Evolutionary conservation across 2,888 invertebrate genomes (phyloP).

Genomic region (Xestia sexstrigata): DNA sequence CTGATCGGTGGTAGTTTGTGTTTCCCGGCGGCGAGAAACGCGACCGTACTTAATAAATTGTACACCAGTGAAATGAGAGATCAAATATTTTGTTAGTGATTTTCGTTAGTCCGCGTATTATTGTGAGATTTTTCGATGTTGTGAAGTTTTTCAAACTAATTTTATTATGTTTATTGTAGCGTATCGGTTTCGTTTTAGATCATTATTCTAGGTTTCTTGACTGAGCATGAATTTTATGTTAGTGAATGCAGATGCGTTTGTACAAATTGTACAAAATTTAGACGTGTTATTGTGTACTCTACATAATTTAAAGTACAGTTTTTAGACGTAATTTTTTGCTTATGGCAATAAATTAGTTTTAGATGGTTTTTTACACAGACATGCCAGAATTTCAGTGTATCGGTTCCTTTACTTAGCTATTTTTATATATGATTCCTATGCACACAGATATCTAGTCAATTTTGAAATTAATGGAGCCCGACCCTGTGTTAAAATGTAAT

Average conservation of each 20-base stretch:
- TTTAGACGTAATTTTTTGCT: slow-evolving; percentile 84
- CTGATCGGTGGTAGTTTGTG: slow-evolving; percentile 68
- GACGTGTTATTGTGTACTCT: slow-evolving; percentile 86
- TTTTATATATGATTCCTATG: slow-evolving; percentile 89
- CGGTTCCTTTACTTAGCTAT: slow-evolving; percentile 90
- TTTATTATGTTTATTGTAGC: slow-evolving; percentile 72
- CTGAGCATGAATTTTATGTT: slow-evolving; percentile 81
- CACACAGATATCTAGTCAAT: slow-evolving; percentile 91
- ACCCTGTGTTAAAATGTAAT: slow-evolving; percentile 82
- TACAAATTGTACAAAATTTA: slow-evolving; percentile 88
- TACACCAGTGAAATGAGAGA: slow-evolving; percentile 70
- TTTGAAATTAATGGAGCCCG: slow-evolving; percentile 89
- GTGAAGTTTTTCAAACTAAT: slow-evolving; percentile 75
- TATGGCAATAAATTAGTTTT: slow-evolving; percentile 85
- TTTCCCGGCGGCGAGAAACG: slow-evolving; percentile 58
- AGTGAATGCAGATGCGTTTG: slow-evolving; percentile 82
- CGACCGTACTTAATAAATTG: slow-evolving; percentile 68
- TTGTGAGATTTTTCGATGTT: slow-evolving; percentile 79
- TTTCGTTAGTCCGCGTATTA: slow-evolving; percentile 77
- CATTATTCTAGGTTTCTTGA: slow-evolving; percentile 79
- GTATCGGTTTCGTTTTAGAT: slow-evolving; percentile 74
- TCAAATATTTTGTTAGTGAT: slow-evolving; percentile 79
- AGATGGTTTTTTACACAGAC: slow-evolving; percentile 83
- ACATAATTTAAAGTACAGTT: slow-evolving; percentile 88
- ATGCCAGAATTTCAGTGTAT: slow-evolving; percentile 88